Base-by-base conservation (phyloP, 2,888 invertebrate species). In the Tetheella fluctuosa region DNA sequence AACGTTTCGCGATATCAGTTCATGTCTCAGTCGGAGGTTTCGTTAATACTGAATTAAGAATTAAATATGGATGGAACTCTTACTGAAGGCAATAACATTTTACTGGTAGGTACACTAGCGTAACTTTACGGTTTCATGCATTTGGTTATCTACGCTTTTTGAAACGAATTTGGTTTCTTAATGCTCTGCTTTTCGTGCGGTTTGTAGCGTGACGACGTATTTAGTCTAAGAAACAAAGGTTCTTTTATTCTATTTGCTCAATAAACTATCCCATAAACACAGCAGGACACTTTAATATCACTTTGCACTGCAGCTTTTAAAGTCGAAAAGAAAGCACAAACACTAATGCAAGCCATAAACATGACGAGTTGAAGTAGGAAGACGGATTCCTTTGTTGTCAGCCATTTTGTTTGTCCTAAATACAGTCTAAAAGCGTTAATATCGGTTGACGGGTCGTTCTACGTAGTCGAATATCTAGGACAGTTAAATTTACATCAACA, bases 341-440 rank as follows among this genome's bases (percentile, higher is more conserved):
- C 20, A 17, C 17, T 42, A 7, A 42, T 17, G 42, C 17, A 7
- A 42, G 15, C 42, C n/a, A 20, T 48, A 48, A 48, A 48, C 20
- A 48, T 42, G 48, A 48, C 48, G 48, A 48, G 20, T 42, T 42
- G 15, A 42, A 42, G 42, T 48, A 17, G 48, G 48, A 48, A 48
- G 48, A 48, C 20, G n/a, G 20, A 48, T 17, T 3, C 48, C 48
- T 48, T 48, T 48, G 48, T 48, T 48, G 48, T 48, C 48, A 20
- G 48, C 48, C 48, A 48, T 17, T n/a, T 48, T 20, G 48, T 48
- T 5, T 48, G 48, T 48, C 48, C 48, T 48, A 48, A 48, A 48
- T 48, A 48, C 48, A 48, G 48, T 48, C 20, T 48, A 48, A 48
- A 48, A 48, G 48, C n/a, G 48, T 48, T 48, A 48, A 48, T 48